Base-by-base conservation (phyloP, 2,113 vertebrate genomes). In the Orientallactaga bullata region DNA sequence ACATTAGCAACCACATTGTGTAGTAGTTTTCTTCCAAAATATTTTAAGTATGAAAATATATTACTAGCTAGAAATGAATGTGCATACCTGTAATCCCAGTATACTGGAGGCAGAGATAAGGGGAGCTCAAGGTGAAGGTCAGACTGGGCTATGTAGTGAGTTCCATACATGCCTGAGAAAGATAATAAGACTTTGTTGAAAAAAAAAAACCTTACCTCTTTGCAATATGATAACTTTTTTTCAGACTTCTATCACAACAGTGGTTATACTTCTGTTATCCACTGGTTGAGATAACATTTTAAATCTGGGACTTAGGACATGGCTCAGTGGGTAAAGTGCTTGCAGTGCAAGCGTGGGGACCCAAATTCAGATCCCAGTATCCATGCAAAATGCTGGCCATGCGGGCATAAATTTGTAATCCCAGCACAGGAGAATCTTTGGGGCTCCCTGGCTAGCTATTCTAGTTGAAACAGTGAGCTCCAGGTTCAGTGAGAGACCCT, bases 1-100 rank as follows among this genome's bases (percentile, higher is more conserved):
- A 89, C 69, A 72, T 68, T 81, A 82, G 24, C 35, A 16, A 47
- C 28, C 13, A 89, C 18, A 61, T 24, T 79, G 1, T 73, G 60
- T 78, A 81, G 77, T 58, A 91, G 55, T 55, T 47, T 26, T 78
- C 85, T 87, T 63, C 28, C 11, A 83, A 90, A 71, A 4, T 4
- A 60, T 90, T 84, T 87, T 35, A 8, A 88, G 30, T 74, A 88
- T 84, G 68, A 58, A 80, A 87, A 88, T 76, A 55, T 55, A 55
- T 55, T 55, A 15, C 12, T 55, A 55, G 55, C 55, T 16, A 55
- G 55, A 16, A 55, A 55, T 55, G 55, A 55, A 55, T 55, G 28
- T 42, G 51, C 47, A 55, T 24, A 18, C 28, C 9, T 55, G 47
- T 77, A 77, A 77, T 77, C 20, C 51, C 42, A 77, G 47, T 28